phyloP scores from a whole-genome alignment of 2,113 vertebrate species.

The Brienomyrus brachyistius region DNA sequence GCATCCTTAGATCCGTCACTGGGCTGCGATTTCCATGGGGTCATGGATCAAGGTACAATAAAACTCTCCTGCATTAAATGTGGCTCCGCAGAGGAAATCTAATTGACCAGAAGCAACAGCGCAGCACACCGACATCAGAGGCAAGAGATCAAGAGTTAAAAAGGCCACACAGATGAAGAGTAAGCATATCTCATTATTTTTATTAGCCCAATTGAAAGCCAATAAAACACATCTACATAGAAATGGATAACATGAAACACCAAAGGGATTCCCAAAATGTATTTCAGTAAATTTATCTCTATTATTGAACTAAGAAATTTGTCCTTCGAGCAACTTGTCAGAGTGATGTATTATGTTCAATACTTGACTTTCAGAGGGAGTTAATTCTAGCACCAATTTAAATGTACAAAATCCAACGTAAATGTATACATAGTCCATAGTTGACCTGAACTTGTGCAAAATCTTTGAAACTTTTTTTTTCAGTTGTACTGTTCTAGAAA shows the following conservation, averaged over 20 bases:
- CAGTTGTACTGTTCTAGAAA: background rate
- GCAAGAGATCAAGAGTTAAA: background rate
- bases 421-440: background rate
- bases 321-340: background rate
- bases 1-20: background rate
- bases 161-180: background rate
- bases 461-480: background rate
- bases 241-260: background rate
- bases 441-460: background rate
- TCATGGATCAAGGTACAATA: background rate
- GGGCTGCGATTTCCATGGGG: background rate
- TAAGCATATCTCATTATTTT: background rate
- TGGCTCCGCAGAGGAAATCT: background rate
- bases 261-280: background rate
- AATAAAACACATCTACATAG: background rate
- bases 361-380: background rate
- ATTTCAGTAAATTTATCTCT: background rate
- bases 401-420: background rate
- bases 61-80: background rate
- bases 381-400: background rate
- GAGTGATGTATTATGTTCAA: background rate
- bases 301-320: background rate
- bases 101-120: background rate
- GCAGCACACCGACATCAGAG: background rate
- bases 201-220: background rate